Evolutionary conservation across 35 echinoderm and acorn worm genomes (phyloP).

Genomic region (Heliocidaris tuberculata): DNA sequence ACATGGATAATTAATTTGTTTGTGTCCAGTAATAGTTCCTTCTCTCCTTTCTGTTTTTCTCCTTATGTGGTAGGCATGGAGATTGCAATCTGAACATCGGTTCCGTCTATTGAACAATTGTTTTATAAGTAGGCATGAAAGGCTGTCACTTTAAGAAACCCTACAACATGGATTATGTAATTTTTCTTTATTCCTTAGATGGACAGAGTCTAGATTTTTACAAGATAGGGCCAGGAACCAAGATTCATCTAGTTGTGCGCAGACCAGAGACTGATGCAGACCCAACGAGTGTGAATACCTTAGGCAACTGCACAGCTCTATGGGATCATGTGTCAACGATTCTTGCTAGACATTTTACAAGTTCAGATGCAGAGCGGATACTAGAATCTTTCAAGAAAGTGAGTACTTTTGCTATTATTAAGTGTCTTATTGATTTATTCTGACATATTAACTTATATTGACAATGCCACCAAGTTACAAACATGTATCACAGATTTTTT

Average conservation of each 20-base stretch:
- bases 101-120: no score
- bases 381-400: slow-evolving; percentile 93
- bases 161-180: neutral
- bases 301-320: slow-evolving; percentile 77
- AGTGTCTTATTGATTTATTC: neutral
- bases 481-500: no score
- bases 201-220: slow-evolving; percentile 89
- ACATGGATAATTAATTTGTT: no score
- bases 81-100: no score
- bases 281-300: slow-evolving; percentile 57
- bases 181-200: slow-evolving; percentile 64
- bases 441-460: neutral
- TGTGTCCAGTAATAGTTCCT: no score
- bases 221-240: slow-evolving; percentile 95
- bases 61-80: no score
- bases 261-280: slow-evolving; percentile 76
- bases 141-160: no score
- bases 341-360: slow-evolving; percentile 81
- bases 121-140: no score
- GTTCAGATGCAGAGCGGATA: slow-evolving; percentile 78
- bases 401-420: neutral
- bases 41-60: no score
- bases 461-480: no score
- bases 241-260: slow-evolving; percentile 90
- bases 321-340: slow-evolving; percentile 80